Conservation (phyloP, 2,888 invertebrate species). For the Mactromeris polynyma region DNA sequence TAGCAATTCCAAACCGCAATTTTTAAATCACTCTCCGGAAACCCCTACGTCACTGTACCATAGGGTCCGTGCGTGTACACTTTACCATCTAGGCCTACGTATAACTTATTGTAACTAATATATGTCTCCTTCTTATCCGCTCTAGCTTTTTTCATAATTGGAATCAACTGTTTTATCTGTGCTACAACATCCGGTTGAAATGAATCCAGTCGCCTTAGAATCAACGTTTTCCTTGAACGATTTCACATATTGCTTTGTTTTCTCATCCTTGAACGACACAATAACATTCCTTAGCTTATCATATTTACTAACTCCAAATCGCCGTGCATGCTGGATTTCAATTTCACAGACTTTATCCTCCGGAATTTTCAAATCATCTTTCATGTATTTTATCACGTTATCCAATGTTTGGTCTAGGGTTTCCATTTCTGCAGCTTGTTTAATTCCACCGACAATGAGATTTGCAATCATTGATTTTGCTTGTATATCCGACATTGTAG, state of each 20-base stretch:
- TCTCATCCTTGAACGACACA: background rate
- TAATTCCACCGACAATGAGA: too few species aligned
- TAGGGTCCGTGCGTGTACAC: too few species aligned
- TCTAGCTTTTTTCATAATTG: conserved; percentile 1
- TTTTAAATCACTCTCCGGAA: background rate
- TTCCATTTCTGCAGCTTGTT: too few species aligned
- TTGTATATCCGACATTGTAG: too few species aligned
- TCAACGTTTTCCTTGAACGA: background rate
- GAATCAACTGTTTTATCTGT: background rate
- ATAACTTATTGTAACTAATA: background rate
- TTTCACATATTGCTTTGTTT: background rate
- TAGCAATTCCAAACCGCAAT: conserved; percentile 17
- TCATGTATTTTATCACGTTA: too few species aligned
- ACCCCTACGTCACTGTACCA: background rate
- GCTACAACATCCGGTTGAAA: conserved; percentile 1
- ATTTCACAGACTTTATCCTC: background rate
- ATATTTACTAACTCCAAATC: background rate
- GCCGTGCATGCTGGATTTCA: background rate
- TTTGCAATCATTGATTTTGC: too few species aligned
- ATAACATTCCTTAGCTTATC: background rate
- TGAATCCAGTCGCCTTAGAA: background rate
- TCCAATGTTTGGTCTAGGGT: too few species aligned
- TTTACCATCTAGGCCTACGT: too few species aligned
- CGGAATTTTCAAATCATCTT: background rate
- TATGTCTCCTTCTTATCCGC: background rate